Conservation (phyloP, 2,888 invertebrate genomes). For the Watsonalla cultraria region DNA sequence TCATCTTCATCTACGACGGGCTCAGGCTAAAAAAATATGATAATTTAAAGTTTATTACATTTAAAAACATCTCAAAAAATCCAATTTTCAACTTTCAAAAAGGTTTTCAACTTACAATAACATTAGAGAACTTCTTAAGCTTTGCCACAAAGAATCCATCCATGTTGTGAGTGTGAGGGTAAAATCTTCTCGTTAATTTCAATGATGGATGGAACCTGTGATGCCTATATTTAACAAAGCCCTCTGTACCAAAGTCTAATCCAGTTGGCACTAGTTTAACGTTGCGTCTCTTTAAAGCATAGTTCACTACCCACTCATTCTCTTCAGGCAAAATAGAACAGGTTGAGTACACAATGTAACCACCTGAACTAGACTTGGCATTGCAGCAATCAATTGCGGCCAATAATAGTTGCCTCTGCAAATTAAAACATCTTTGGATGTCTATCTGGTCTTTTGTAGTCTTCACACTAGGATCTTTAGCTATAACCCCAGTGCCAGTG, state of each 20-base stretch:
- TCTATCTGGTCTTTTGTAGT: constrained; percentile 93
- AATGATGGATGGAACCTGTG: constrained; percentile 93
- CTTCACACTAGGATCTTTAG: constrained; percentile 98
- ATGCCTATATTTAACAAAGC: constrained; percentile 93
- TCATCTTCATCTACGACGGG: constrained; percentile 66
- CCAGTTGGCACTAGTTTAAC: constrained; percentile 97
- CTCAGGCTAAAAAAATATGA: constrained; percentile 54
- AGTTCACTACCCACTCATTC: constrained; percentile 98
- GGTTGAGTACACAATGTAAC: constrained; percentile 98
- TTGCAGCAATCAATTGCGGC: constrained; percentile 98
- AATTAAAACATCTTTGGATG: constrained; percentile 92
- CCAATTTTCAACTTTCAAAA: no score
- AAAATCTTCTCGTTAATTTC: constrained; percentile 93
- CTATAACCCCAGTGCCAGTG: constrained; percentile 98
- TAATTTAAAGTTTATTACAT: not conserved
- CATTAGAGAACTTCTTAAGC: constrained; percentile 96
- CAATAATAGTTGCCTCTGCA: constrained; percentile 94
- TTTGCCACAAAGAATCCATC: constrained; percentile 99
- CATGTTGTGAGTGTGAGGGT: constrained; percentile 99
- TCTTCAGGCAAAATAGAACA: constrained; percentile 99
- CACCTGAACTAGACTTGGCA: constrained; percentile 94
- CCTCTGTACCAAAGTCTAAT: constrained; percentile 96
- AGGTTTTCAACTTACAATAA: constrained; percentile 78
- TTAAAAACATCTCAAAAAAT: no score
- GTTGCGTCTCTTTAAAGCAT: constrained; percentile 93